Conservation (phyloP, 2,797 vertebrate genomes). For the Erpetoichthys calabaricus region DNA sequence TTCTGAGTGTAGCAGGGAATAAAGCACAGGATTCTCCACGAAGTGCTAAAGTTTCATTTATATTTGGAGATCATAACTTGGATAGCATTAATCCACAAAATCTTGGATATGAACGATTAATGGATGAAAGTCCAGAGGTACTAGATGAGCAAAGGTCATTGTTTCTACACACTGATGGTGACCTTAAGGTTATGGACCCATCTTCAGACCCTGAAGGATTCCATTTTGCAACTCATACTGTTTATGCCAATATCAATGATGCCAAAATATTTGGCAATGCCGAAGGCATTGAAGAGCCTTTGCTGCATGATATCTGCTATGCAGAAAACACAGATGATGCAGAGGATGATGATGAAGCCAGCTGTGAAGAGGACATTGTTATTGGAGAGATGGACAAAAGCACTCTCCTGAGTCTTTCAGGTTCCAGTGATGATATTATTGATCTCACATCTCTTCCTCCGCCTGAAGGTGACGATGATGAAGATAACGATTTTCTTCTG, state of each 20-base stretch:
- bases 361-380: constrained; percentile 87
- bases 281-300: constrained; percentile 84
- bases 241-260: constrained; percentile 71
- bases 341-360: constrained; percentile 91
- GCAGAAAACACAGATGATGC: constrained; percentile 91
- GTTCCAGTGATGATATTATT: constrained; percentile 94
- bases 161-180: constrained; percentile 70
- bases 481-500: constrained; percentile 81
- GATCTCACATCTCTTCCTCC: constrained; percentile 94
- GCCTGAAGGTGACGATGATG: constrained; percentile 76
- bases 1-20: constrained; percentile 62
- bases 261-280: constrained; percentile 77
- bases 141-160: constrained; percentile 71
- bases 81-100: constrained; percentile 75
- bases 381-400: constrained; percentile 76
- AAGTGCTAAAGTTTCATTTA: constrained; percentile 93
- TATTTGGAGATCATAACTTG: constrained; percentile 83
- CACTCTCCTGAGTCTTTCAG: constrained; percentile 76
- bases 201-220: constrained; percentile 68
- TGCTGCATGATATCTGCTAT: constrained; percentile 92
- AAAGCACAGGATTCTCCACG: constrained; percentile 75
- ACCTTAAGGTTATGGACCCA: constrained; percentile 76
- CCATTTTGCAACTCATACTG: constrained; percentile 66
- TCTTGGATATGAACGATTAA: constrained; percentile 83
- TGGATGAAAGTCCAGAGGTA: constrained; percentile 79